Evolutionary conservation across 2,888 invertebrate genomes (phyloP).

Genomic region (Alitta virens): DNA sequence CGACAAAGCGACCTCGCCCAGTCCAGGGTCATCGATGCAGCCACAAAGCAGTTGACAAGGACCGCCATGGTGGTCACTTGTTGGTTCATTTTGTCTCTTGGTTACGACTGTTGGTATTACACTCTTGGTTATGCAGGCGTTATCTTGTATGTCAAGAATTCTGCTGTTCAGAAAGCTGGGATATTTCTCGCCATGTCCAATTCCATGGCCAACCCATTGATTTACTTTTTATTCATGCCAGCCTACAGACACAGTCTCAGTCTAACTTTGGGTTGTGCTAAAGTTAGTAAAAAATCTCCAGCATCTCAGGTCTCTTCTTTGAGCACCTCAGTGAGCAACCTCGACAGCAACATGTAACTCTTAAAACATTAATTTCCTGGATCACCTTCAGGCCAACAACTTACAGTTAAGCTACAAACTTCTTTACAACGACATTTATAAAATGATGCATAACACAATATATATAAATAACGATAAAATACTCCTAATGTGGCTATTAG

Average conservation of each 20-base stretch:
- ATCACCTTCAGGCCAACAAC: too few relatives aligned
- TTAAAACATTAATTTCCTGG: too few relatives aligned
- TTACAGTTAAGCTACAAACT: too few relatives aligned
- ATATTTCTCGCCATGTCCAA: background rate
- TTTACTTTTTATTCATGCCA: slow-evolving; percentile 3
- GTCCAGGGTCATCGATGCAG: slow-evolving; percentile 1
- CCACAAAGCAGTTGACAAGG: slow-evolving; percentile 1
- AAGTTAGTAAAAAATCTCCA: too few relatives aligned
- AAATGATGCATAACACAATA: too few relatives aligned
- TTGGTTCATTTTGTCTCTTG: background rate
- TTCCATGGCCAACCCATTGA: slow-evolving; percentile 2
- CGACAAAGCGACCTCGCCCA: background rate
- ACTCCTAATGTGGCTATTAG: too few relatives aligned
- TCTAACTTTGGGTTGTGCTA: background rate
- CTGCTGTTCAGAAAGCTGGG: slow-evolving; percentile 3
- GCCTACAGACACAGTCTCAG: background rate
- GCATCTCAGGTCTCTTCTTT: too few relatives aligned
- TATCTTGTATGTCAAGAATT: background rate
- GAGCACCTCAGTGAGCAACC: too few relatives aligned
- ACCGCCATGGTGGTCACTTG: background rate
- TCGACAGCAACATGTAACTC: too few relatives aligned
- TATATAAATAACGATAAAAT: too few relatives aligned
- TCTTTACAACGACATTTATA: too few relatives aligned
- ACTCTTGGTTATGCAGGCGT: background rate
- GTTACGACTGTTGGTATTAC: slow-evolving; percentile 8